Conservation (phyloP, 2,888 invertebrate species). For the Monoplex corrugatus region DNA sequence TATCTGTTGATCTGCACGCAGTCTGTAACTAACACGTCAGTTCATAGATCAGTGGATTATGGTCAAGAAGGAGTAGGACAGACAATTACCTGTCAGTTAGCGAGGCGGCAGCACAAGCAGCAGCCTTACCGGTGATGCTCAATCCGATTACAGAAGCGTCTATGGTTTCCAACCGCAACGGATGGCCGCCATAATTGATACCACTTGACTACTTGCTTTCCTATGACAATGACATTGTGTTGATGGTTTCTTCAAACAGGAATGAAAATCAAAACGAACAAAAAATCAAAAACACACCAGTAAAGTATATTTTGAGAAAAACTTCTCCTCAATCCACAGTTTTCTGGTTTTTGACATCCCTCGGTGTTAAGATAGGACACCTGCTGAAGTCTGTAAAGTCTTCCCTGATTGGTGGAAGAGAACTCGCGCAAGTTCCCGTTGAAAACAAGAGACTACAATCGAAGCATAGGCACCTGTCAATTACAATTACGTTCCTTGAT, state of each 20-base stretch:
- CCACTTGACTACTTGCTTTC: neutral
- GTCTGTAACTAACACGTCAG: neutral
- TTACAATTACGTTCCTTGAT: no score
- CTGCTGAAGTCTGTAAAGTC: neutral
- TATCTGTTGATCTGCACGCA: no score
- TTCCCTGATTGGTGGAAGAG: neutral
- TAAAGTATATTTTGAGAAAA: neutral
- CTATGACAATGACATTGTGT: neutral
- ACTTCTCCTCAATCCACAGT: neutral
- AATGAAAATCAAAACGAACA: neutral
- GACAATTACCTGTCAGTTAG: constrained; percentile 24
- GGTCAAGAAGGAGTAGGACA: neutral
- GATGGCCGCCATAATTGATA: constrained; percentile 41
- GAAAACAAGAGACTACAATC: neutral
- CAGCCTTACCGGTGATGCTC: constrained; percentile 17
- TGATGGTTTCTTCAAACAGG: neutral
- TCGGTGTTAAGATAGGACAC: constrained; percentile 4
- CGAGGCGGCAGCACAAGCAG: neutral
- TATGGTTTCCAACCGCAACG: constrained; percentile 54
- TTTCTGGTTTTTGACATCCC: neutral
- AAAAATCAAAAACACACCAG: neutral
- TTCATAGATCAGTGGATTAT: neutral
- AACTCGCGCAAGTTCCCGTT: constrained; percentile 36
- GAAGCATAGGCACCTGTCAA: neutral
- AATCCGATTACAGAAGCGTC: constrained; percentile 51